Base-by-base conservation (phyloP, 2,113 vertebrate genomes). In the Perca schrenkii region DNA sequence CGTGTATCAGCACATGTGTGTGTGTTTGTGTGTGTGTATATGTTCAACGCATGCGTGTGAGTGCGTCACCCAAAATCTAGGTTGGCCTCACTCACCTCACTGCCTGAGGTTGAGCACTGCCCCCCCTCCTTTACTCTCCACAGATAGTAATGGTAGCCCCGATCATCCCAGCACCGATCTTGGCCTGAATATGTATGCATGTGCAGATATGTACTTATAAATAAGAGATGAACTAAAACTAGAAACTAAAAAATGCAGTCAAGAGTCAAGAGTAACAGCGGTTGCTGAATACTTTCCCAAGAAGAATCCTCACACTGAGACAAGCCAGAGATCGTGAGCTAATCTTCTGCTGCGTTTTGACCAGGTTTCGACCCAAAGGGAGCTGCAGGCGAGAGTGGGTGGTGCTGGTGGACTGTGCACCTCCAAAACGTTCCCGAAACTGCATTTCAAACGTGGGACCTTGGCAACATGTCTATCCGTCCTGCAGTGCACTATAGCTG, bases 211-310 rank as follows among this genome's bases (percentile, higher is more conserved):
- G 78, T 68, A 76, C 57, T 0, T 57, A 91, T 84, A 77, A 90
- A 91, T 91, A 92, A 91, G 69, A 88, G 66, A 91, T 92, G 68
- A 88, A 40, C 36, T 21, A 64, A 83, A 85, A 72, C n/a, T 70
- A 68, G 17, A 80, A 74, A 69, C 65, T 58, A 81, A 83, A 83
- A 49, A 73, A 43, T 1, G 68, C 22, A 77, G 58, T 28, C 36
- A n/a, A 63, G 83, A 54, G 56, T 61, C 60, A 83, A n/a, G 46
- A n/a, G 49, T 76, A 67, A 80, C 40, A 63, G 49, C 4, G 8
- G 52, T 15, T 76, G 74, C 72, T 43, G 63, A 80, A 78, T 34
- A 21, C 28, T 61, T 71, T 77, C 66, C 82, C 70, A 63, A 25
- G 47, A 71, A 87, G 80, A 80, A 77, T 56, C 58, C 12, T 57